phyloP scores from a whole-genome alignment of 2,888 invertebrate genomes.

The Capitulum mitella region DNA sequence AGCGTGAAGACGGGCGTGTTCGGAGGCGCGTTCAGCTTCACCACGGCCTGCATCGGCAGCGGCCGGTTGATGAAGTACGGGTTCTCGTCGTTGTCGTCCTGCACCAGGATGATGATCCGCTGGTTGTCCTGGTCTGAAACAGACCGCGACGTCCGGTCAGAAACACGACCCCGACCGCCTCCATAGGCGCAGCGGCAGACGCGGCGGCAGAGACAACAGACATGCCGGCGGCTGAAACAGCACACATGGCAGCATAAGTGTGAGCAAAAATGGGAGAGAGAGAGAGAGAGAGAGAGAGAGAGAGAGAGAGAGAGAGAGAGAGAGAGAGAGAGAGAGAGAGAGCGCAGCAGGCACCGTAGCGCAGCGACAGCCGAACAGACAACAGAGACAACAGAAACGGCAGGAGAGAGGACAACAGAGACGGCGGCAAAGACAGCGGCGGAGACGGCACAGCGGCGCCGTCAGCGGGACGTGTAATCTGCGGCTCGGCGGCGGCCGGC shows the following conservation, averaged over 20 bases:
- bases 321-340: background rate
- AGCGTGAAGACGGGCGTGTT: constrained; percentile 96
- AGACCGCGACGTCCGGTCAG: constrained; percentile 42
- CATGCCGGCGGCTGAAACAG: too few relatives aligned
- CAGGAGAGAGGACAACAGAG: background rate
- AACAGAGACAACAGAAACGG: background rate
- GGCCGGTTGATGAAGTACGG: constrained; percentile 97
- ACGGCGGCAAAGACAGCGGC: background rate
- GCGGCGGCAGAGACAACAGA: too few relatives aligned
- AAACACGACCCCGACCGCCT: too few relatives aligned
- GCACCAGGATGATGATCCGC: too few relatives aligned
- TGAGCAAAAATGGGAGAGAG: background rate
- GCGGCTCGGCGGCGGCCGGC: too few relatives aligned
- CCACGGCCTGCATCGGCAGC: constrained; percentile 93
- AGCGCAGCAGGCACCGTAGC: background rate
- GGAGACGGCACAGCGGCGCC: background rate
- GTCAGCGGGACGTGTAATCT: too few relatives aligned
- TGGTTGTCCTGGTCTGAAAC: too few relatives aligned
- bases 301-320: background rate
- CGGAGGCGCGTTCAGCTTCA: constrained; percentile 87
- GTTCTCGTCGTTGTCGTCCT: constrained; percentile 94
- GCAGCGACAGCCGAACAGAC: background rate
- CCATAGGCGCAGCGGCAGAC: too few relatives aligned
- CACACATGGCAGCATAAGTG: background rate
- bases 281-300: background rate